Percentiles rank a stretch among this genome's conserved stretches.
Conservation (phyloP, 2,797 vertebrate species). For the Taeniopygia guttata region DNA sequence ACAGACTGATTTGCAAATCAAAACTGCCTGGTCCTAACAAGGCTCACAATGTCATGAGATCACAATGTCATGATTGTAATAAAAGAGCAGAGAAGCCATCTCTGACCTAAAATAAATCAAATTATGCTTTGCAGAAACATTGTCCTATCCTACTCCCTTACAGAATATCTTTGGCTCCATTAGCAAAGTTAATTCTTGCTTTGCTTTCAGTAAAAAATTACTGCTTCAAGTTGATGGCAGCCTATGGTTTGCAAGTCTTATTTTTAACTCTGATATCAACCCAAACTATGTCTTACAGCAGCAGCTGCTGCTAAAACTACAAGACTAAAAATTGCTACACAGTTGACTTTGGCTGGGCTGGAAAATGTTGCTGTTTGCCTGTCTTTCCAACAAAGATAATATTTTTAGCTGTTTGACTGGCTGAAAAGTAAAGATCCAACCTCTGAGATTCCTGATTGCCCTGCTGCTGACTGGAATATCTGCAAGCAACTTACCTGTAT, state of each 20-base stretch:
- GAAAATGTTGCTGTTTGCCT: slow-evolving; percentile 37
- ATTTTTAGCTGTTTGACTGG: slow-evolving; percentile 27
- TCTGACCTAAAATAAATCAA: slow-evolving; percentile 1
- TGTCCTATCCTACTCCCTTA: neutral
- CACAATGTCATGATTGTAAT: neutral
- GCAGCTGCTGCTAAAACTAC: slow-evolving; percentile 60
- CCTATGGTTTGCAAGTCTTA: slow-evolving; percentile 57
- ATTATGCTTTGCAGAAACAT: neutral
- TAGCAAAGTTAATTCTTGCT: slow-evolving; percentile 38
- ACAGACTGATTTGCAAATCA: slow-evolving; percentile 19
- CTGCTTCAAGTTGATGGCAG: slow-evolving; percentile 10
- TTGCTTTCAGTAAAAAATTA: slow-evolving; percentile 35
- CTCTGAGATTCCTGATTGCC: neutral
- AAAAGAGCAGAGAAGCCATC: neutral
- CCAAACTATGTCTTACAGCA: slow-evolving; percentile 60
- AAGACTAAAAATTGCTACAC: slow-evolving; percentile 60
- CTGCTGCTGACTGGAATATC: neutral
- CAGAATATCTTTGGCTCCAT: neutral
- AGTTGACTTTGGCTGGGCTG: slow-evolving; percentile 50
- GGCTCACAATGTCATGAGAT: neutral
- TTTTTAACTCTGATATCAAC: slow-evolving; percentile 64
- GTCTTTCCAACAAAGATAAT: slow-evolving; percentile 12
- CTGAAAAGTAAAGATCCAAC: neutral
- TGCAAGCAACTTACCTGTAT: neutral
- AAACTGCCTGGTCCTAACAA: neutral